Conservation (phyloP, 2,888 invertebrate genomes). For the Amiota minor region DNA sequence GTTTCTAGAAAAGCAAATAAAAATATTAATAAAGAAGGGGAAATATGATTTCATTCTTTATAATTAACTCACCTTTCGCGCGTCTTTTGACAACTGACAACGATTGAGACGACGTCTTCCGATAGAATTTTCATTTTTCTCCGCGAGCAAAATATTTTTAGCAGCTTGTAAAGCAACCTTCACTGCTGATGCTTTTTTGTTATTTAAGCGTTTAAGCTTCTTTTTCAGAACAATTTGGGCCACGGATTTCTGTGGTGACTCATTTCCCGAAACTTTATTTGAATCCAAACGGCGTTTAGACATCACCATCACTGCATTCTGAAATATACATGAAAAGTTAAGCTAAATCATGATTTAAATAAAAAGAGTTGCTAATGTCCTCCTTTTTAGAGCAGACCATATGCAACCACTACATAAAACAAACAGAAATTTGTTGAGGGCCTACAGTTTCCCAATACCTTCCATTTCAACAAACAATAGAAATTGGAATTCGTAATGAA, state of each 20-base stretch:
- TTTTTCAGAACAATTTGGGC: conserved; percentile 42
- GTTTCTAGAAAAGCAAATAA: neutral
- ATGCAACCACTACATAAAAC: no score
- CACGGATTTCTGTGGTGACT: neutral
- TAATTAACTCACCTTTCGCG: neutral
- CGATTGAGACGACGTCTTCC: neutral
- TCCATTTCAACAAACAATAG: neutral
- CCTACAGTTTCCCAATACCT: no score
- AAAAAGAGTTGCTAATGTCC: no score
- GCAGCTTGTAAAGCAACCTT: conserved; percentile 46
- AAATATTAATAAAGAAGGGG: neutral
- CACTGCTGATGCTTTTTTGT: conserved; percentile 31
- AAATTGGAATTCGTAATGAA: neutral
- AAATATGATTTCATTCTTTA: neutral
- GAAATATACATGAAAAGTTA: no score
- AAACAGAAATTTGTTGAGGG: no score
- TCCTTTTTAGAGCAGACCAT: no score
- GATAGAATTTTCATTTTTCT: conserved; percentile 35
- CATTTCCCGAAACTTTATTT: no score
- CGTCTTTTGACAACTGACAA: neutral
- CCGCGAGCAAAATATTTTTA: conserved; percentile 41
- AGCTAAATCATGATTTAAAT: no score
- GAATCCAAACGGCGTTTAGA: no score
- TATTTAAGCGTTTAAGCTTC: conserved; percentile 51
- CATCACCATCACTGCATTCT: no score